Base-by-base conservation (phyloP, 2,113 vertebrate genomes). In the Furnarius figulus region DNA sequence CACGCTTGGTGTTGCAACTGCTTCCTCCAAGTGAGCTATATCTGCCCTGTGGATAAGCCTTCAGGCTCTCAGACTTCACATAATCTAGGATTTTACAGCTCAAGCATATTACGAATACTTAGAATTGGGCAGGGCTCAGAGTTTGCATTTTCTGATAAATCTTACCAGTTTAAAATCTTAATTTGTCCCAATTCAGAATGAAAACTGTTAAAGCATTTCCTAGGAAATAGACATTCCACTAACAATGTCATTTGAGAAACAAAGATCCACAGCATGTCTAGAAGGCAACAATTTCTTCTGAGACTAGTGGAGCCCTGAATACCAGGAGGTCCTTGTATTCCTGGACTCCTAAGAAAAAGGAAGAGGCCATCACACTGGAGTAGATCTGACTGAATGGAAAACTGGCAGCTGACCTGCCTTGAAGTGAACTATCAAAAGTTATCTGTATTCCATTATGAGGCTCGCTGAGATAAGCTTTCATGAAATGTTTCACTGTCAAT, bases 401-500 rank as follows among this genome's bases (percentile, higher is more conserved):
- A 84, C 80, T 90, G 93, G 86, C 94, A 95, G 65, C 79, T 53
- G 83, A 86, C 18, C 6, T 0, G 1, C 55, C 76, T 77, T 46
- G 68, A 35, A 86, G 56, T 89, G 33, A 37, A 66, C 75, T 86
- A 35, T 90, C 47, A 46, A 12, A 86, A 86, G 31, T 74, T 93
- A 81, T 95, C 91, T 96, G 91, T 86, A 40, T 87, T 87, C 55
- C 42, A 89, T 93, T 97, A 84, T 50, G 89, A 89, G 61, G 52
- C 86, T 95, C 2, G 12, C 91, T 87, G 89, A 95, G 91, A 93
- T 95, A 95, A 93, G 68, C 86, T 81, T 92, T 90, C 42, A 49
- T 74, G 25, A 96, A 96, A 93, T 89, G 56, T 74, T 96, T 93
- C 91, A 78, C 70, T 92, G 61, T 89, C 90, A 89, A 66, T 84